A percentile compares a stretch with the other conserved stretches of the same genome.
phyloP scores from a whole-genome alignment of 2,113 vertebrate genomes.

The Rhinogobius similis region DNA sequence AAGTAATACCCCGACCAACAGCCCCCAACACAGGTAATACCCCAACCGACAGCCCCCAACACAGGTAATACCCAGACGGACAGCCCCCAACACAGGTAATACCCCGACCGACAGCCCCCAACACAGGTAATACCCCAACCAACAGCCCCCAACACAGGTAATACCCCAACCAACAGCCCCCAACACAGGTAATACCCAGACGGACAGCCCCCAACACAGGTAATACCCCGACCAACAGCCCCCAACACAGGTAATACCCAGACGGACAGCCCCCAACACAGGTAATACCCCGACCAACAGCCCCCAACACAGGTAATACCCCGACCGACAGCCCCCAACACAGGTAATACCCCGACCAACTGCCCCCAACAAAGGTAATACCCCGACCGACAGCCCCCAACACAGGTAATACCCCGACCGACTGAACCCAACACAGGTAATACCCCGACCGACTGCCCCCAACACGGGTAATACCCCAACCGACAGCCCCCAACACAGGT shows the following conservation, averaged over 20 bases:
- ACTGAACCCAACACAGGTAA: background rate
- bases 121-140: background rate
- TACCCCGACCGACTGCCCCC: too few relatives aligned
- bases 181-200: slow-evolving; percentile 80
- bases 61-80: too few relatives aligned
- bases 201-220: background rate
- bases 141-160: slow-evolving; percentile 48
- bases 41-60: background rate
- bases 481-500: slow-evolving; percentile 56
- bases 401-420: background rate
- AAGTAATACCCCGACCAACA: slow-evolving; percentile 81
- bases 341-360: slow-evolving; percentile 77
- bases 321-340: slow-evolving; percentile 83
- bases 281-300: too few relatives aligned
- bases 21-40: slow-evolving; percentile 81
- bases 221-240: background rate
- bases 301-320: slow-evolving; percentile 75
- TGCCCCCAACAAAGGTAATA: slow-evolving; percentile 68
- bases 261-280: slow-evolving; percentile 77
- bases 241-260: slow-evolving; percentile 55
- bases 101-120: background rate
- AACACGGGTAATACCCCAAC: slow-evolving; percentile 48
- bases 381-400: background rate
- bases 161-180: slow-evolving; percentile 78
- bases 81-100: slow-evolving; percentile 38